Base-by-base conservation (phyloP, 2,797 vertebrate species). In the Adelosebastes latens region DNA sequence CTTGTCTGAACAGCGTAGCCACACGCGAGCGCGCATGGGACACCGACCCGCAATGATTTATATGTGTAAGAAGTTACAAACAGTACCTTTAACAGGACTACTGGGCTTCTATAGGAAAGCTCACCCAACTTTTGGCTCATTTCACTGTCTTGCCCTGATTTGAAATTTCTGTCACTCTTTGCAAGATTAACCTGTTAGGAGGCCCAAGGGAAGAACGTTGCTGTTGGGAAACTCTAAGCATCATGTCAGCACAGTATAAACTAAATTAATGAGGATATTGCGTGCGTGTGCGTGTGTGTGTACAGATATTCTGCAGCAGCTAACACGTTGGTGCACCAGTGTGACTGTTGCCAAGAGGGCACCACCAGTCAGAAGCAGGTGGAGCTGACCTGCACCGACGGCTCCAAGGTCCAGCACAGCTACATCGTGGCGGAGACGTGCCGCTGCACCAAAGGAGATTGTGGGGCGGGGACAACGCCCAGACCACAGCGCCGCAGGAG, bases 321-420 rank as follows among this genome's bases (percentile, higher is more conserved):
- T 0, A 96, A 91, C 83, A 55, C 31, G 34, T 93, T 97, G 91
- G 78, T 93, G 59, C 96, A 95, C 49, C 75, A 86, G 12, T 99
- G 98, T 67, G 87, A 93, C 42, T 99, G 98, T 89, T 99, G 98
- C 90, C 95, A 90, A 66, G 97, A 98, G 87, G 90, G 55, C 61
- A 79, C 29, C 73, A 95, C 90, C 78, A 96, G 94, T 5, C 1
- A 84, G 80, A 90, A 61, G 71, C 65, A 92, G 3, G 95, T 96
- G 88, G 80, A 92, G 39, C 75, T 99, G 84, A 79, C 18, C 63
- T 99, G 98, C 36, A 58, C 83, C 0, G 42, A 96, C 0, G 96
- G 94, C 10, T 87, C 92, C 16, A 90, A 14, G 68, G 2, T 95
- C 4, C 79, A 55, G 1, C 92, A 96, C 86, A 88, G 55, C 2